Evolutionary conservation across 1,140 invertebrate species (phyloP), one percentile per base, ranked within the genome.

Genomic region (Drosophila mojavensis): DNA sequence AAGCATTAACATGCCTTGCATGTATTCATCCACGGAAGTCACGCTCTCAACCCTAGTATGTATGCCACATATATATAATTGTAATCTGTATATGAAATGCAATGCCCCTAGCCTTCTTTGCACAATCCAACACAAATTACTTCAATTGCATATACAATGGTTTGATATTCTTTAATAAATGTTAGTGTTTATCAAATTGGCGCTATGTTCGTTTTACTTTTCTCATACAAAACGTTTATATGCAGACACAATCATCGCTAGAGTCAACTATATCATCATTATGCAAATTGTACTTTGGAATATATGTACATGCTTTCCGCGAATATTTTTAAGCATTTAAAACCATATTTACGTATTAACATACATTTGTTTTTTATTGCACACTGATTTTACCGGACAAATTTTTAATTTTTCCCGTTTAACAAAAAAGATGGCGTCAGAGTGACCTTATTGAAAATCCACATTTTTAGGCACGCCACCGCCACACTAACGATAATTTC

Each of bases 301-400:
- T 30, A 24, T 6, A 55, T 28, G 20, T 28, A 7, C 5, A 24
- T 41, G 56, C 24, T 17, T 26, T 4, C 3, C 10, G 1, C n/a
- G 3, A 26, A 20, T 7, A 39, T 24, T 33, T 5, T 36, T 43
- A 30, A 39, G 45, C 10, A 36, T 51, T 20, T 45, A 13, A 15
- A 54, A 41, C 30, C 6, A 47, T 54, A 48, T 64, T 59, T 63
- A 56, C 15, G n/a, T n/a, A 58, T 54, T 64, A 5, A 85, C 81
- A 69, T 77, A 86, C 79, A 74, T 79, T 74, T 51, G 15, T 54
- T 54, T 45, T 50, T 53, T 70, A 77, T 79, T 83, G 59, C 58
- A 79, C 76, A 70, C 59, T 77, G 36, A 65, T 83, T 88, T 72
- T 83, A 61, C 83, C 80, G 79, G 72, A 83, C 54, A 72, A 79